Conservation (phyloP, 2,113 vertebrate species). For the Butorides virescens region DNA sequence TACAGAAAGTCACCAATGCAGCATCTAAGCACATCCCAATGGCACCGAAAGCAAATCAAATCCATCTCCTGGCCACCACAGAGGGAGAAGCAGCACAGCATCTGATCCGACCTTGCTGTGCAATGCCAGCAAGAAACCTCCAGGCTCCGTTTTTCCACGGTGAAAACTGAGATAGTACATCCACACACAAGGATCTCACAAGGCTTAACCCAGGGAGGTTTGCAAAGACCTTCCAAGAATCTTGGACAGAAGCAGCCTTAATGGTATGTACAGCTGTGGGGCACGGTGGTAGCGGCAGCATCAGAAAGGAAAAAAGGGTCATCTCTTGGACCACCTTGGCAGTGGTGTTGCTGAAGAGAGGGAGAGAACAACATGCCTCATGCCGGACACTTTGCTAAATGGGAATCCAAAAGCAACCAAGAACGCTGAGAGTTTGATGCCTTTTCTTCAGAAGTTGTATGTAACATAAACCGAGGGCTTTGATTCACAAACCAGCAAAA, state of each 20-base stretch:
- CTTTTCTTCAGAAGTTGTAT: neutral
- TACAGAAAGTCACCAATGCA: neutral
- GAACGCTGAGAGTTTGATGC: neutral
- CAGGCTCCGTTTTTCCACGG: neutral
- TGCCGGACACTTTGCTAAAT: neutral
- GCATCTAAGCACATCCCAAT: neutral
- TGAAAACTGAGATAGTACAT: neutral
- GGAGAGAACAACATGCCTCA: neutral
- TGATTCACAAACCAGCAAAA: neutral
- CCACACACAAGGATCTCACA: fast-evolving
- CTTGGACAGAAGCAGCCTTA: neutral
- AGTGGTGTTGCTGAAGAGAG: neutral
- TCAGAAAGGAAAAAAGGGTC: neutral
- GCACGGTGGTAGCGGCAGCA: neutral
- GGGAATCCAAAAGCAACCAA: neutral
- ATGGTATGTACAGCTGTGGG: neutral
- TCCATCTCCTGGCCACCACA: neutral
- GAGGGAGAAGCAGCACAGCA: neutral
- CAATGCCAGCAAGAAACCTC: neutral
- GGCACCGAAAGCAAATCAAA: neutral
- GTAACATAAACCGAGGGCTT: neutral
- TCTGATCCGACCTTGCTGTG: neutral
- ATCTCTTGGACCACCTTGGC: neutral
- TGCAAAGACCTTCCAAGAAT: neutral
- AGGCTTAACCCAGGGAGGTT: neutral